Evolutionary conservation across 2,888 invertebrate genomes (phyloP), one percentile per base, ranked within the genome.

Genomic region (Lasius platythorax): DNA sequence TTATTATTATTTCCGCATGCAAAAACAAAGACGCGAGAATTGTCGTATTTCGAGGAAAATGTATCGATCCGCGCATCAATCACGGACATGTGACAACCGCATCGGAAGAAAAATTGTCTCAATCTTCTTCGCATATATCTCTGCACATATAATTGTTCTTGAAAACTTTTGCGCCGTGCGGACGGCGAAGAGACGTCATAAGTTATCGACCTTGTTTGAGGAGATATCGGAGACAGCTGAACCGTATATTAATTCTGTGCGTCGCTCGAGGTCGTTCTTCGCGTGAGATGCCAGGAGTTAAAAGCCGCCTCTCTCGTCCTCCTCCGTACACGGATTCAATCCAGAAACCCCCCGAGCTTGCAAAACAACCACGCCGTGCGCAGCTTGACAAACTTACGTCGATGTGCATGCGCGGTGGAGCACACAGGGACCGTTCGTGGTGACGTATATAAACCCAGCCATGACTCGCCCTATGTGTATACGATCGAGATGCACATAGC

Each of bases 361-460:
- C 82, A 82, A 82, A 86, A 85, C 82, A 86, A 76, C 76, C 82
- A 85, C 64, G 73, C 73, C 68, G 82, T 64, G 76, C 67, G 73
- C 76, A 85, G 76, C 84, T 85, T 82, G 84, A 78, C 84, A 68
- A 86, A 85, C 86, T 86, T 78, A 76, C 84, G 50, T 79, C 68
- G 68, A 79, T 61, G 83, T 68, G 79, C 70, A 63, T 64, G 83
- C 81, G 43, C 84, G 53, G 28, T n/a, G 46, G 53, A 46, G 50
- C 63, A 78, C 68, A 56, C 40, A 43, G 40, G n/a, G 40, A 15
- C 8, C 67, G 28, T 67, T 78, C 30, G 53, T 23, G 28, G 66
- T 40, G 78, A 58, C 43, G 68, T 68, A 68, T 58, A 68, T 68
- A 68, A 78, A 15, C 56, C 53, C 33, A 28, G 28, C 40, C 37